Percentiles rank a stretch among this genome's conserved stretches.
Conservation (phyloP, 2,888 invertebrate genomes). For the Graphium colonna region DNA sequence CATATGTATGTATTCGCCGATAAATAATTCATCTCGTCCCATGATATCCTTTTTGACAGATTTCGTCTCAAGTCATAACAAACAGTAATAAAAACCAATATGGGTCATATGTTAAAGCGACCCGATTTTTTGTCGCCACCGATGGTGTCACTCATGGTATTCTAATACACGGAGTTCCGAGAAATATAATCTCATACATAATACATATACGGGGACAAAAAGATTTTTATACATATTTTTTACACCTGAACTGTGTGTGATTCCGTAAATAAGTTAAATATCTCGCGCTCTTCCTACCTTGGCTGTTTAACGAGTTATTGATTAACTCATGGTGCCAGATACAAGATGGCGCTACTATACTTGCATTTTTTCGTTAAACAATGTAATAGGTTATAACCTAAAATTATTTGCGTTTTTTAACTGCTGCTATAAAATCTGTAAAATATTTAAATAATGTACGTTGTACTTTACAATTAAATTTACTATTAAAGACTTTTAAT, state of each 20-base stretch:
- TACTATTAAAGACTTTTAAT: too few relatives aligned
- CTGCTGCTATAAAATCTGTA: too few relatives aligned
- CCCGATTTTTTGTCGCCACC: slow-evolving; percentile 12
- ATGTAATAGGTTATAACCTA: too few relatives aligned
- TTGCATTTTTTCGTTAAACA: too few relatives aligned
- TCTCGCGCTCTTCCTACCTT: too few relatives aligned
- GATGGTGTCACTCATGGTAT: slow-evolving; percentile 12
- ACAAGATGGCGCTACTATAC: too few relatives aligned
- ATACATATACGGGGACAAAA: slow-evolving; percentile 9
- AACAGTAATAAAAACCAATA: slow-evolving; percentile 14
- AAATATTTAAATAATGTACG: neutral
- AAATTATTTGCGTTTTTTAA: too few relatives aligned
- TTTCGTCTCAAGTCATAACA: slow-evolving; percentile 10
- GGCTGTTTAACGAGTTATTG: too few relatives aligned
- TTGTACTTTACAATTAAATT: too few relatives aligned
- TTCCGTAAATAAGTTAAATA: neutral
- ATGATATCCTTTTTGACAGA: slow-evolving; percentile 14
- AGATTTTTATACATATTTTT: slow-evolving; percentile 7
- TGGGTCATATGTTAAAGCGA: slow-evolving; percentile 17
- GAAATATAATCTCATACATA: slow-evolving; percentile 13
- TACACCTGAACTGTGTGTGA: neutral
- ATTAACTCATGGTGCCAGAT: too few relatives aligned
- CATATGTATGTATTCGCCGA: slow-evolving; percentile 8
- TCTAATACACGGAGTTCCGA: slow-evolving; percentile 9
- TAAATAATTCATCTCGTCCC: slow-evolving; percentile 13